Percentiles rank a stretch among this genome's conserved stretches.
Evolutionary conservation across 2,888 invertebrate species (phyloP).

Genomic region (Mechanitis mazaeus): DNA sequence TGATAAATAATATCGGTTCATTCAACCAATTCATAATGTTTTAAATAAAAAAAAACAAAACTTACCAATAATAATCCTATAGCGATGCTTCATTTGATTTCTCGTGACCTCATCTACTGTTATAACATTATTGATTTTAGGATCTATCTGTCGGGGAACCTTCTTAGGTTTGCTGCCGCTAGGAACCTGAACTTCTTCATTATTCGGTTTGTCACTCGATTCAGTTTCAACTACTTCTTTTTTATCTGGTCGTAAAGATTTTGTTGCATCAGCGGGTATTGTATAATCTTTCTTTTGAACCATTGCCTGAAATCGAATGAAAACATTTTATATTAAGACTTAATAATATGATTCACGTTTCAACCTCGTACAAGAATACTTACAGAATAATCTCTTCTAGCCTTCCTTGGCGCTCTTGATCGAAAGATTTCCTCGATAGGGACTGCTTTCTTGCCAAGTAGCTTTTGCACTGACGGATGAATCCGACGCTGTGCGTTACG

Average conservation of each 20-base stretch:
- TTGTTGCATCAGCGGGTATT: slow-evolving; percentile 56
- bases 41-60: not conserved
- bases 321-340: not conserved
- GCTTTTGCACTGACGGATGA: slow-evolving; percentile 86
- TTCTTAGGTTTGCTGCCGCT: slow-evolving; percentile 40
- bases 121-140: slow-evolving; percentile 54
- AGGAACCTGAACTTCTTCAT: slow-evolving; percentile 18
- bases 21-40: too few relatives aligned
- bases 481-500: slow-evolving; percentile 73
- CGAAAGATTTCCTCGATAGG: slow-evolving; percentile 69
- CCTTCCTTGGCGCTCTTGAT: slow-evolving; percentile 61
- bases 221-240: slow-evolving; percentile 29
- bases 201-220: slow-evolving; percentile 1
- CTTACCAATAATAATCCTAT: slow-evolving; percentile 70
- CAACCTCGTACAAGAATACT: slow-evolving; percentile 28
- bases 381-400: slow-evolving; percentile 60
- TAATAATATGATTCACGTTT: not conserved
- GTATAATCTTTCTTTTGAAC: slow-evolving; percentile 59
- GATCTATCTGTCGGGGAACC: slow-evolving; percentile 62
- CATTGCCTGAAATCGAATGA: slow-evolving; percentile 50
- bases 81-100: slow-evolving; percentile 74
- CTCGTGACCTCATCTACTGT: slow-evolving; percentile 69
- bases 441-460: slow-evolving; percentile 78
- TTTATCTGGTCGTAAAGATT: slow-evolving; percentile 47
- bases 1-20: not conserved